These are phyloP conservation scores for Oxyura jamaicensis DNA, from an alignment of 2,113 vertebrate genomes.

Conservation along the genomic window DNA sequence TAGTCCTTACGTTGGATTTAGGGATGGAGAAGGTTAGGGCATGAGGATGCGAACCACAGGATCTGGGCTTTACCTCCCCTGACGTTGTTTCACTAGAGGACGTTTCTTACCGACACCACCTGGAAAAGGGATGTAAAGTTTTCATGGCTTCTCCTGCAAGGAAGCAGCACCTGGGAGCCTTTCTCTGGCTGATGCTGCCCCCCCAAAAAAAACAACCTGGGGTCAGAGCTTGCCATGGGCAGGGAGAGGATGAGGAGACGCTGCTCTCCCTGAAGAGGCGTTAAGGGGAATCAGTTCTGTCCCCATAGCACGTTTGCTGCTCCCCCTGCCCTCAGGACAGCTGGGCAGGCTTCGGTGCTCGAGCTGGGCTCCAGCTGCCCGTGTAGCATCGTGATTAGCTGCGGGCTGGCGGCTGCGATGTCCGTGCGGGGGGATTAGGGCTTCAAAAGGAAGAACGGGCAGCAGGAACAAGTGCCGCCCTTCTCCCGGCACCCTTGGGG, in stretches of 20 bases:
- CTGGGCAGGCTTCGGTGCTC: not conserved
- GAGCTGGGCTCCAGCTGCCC: not conserved
- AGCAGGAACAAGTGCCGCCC: not conserved
- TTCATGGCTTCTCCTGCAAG: not conserved
- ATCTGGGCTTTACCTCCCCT: too few species aligned
- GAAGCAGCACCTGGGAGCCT: too few species aligned
- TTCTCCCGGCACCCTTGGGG: fast-evolving
- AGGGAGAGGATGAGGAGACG: not conserved
- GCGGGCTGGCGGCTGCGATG: not conserved
- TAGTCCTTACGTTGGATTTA: not conserved
- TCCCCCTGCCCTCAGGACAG: not conserved
- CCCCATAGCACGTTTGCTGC: fast-evolving
- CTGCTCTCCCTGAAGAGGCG: not conserved
- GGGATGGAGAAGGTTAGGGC: not conserved
- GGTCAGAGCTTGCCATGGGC: not conserved
- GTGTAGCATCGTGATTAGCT: not conserved
- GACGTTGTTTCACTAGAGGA: too few species aligned
- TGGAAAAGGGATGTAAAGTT: too few species aligned
- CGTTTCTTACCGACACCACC: too few species aligned
- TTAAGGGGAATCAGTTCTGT: not conserved
- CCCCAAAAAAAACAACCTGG: not conserved
- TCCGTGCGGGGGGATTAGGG: not conserved
- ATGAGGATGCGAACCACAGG: not conserved
- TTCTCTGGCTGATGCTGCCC: not conserved
- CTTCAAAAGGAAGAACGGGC: not conserved